A percentile compares a stretch with the other conserved stretches of the same genome.
Conservation (phyloP, 64 coral and sea anemone species). For the Hydrozoanthus tunicans region DNA sequence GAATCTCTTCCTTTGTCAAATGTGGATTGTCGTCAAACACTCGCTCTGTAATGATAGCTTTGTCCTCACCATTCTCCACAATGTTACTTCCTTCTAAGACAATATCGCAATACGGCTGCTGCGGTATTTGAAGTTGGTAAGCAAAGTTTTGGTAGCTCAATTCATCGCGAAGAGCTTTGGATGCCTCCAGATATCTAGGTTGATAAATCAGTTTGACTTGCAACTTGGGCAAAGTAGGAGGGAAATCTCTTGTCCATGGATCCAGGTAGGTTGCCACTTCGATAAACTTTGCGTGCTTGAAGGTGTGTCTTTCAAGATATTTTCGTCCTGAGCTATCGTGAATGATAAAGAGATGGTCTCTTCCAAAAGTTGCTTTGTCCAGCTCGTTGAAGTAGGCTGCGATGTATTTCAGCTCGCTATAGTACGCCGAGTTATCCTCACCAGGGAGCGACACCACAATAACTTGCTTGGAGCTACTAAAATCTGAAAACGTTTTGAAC, state of each 20-base stretch:
- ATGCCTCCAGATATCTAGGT: constrained; percentile 59
- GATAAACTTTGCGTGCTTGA: constrained; percentile 65
- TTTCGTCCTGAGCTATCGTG: constrained; percentile 54
- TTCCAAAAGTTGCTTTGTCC: constrained; percentile 64
- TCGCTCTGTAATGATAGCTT: constrained; percentile 67
- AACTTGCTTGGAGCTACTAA: constrained; percentile 63
- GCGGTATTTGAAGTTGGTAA: constrained; percentile 32
- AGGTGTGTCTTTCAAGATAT: constrained; percentile 47
- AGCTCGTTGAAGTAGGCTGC: constrained; percentile 69
- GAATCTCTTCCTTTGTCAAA: constrained; percentile 35
- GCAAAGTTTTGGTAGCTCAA: constrained; percentile 55
- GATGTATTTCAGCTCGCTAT: constrained; percentile 36
- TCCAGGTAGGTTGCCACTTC: constrained; percentile 65
- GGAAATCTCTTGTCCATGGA: constrained; percentile 88
- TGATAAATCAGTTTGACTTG: constrained; percentile 81
- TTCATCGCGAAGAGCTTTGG: constrained; percentile 58
- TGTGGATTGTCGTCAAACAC: constrained; percentile 63
- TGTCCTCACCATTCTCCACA: constrained; percentile 69
- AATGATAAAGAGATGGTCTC: constrained; percentile 82
- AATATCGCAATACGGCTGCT: constrained; percentile 41
- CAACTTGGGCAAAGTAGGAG: constrained; percentile 11
- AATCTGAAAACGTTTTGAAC: constrained; percentile 29
- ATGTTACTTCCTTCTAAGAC: constrained; percentile 89
- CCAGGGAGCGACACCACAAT: constrained; percentile 75
- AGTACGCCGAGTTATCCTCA: constrained; percentile 35